phyloP scores from a whole-genome alignment of 92 coral and sea anemone species.

The Pocillopora grandis region DNA sequence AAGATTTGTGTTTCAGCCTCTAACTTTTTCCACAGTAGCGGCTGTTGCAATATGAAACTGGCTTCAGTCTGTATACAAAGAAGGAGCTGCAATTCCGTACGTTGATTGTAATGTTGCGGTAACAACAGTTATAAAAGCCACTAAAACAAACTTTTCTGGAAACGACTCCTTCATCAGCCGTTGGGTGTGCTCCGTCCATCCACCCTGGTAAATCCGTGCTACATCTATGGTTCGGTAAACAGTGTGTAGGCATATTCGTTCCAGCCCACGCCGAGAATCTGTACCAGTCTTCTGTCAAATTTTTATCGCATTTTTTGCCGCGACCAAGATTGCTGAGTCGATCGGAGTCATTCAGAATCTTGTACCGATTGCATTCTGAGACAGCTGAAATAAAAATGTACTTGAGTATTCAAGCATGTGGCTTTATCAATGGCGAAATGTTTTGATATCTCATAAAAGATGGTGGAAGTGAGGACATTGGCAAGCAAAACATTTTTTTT shows the following conservation, averaged over 20 bases:
- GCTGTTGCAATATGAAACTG: conserved; percentile 23
- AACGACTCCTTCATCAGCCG: conserved; percentile 43
- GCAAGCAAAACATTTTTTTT: too few relatives aligned
- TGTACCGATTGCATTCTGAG: conserved; percentile 11
- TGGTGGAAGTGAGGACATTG: too few relatives aligned
- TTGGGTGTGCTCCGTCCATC: conserved; percentile 43
- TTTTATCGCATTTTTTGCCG: conserved; percentile 4
- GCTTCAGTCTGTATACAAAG: neutral
- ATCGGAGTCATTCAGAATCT: neutral
- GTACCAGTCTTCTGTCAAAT: conserved; percentile 48
- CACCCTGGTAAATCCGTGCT: conserved; percentile 39
- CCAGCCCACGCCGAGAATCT: conserved; percentile 54
- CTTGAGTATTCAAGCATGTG: too few relatives aligned
- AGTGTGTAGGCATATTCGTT: conserved; percentile 26
- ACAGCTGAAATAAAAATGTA: neutral
- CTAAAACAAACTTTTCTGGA: conserved; percentile 14
- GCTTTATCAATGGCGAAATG: too few relatives aligned
- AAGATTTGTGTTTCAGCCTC: too few relatives aligned
- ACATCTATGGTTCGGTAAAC: conserved; percentile 36
- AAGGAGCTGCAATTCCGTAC: conserved; percentile 50
- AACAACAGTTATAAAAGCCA: conserved; percentile 4
- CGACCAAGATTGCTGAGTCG: neutral
- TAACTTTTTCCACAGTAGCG: conserved; percentile 56
- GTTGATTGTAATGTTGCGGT: neutral
- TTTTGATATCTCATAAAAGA: too few relatives aligned